Conservation (phyloP, 2,113 vertebrate genomes). For the Cepphus grylle region DNA sequence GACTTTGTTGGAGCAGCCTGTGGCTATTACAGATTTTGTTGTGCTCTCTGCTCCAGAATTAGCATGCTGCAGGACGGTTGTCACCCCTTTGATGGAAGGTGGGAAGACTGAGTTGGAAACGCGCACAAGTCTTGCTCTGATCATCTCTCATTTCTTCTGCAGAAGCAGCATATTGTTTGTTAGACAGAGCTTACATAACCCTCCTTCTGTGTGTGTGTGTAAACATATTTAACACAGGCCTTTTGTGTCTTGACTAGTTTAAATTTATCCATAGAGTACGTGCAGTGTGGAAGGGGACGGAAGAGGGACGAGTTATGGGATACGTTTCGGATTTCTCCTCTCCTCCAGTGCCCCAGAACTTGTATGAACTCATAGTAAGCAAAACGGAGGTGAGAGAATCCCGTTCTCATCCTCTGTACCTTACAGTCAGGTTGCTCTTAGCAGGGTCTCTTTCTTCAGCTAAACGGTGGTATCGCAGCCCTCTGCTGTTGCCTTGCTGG, state of each 20-base stretch:
- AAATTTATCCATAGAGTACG: background rate
- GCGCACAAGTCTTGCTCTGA: background rate
- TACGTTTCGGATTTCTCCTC: background rate
- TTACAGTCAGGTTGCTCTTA: background rate
- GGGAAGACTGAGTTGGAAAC: slow-evolving; percentile 17
- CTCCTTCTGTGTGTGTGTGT: slow-evolving; percentile 41
- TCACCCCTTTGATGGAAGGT: slow-evolving; percentile 33
- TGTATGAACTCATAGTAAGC: background rate
- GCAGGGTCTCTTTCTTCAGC: background rate
- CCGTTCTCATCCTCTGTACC: background rate
- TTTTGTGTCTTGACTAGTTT: slow-evolving; percentile 50
- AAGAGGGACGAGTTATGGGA: background rate
- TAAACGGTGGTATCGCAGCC: background rate
- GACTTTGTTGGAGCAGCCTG: background rate
- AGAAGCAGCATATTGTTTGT: slow-evolving; percentile 48
- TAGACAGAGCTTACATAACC: slow-evolving; percentile 51
- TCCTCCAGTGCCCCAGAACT: background rate
- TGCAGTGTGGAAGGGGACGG: background rate
- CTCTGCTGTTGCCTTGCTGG: background rate
- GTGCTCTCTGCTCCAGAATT: background rate
- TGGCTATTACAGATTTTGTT: background rate
- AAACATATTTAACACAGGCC: slow-evolving; percentile 42
- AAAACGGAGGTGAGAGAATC: background rate
- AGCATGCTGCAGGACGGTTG: background rate
- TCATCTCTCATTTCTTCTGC: background rate